These are phyloP conservation scores for Thereva nobilitata DNA, from an alignment of 2,888 invertebrate species.

Conservation along the genomic window DNA sequence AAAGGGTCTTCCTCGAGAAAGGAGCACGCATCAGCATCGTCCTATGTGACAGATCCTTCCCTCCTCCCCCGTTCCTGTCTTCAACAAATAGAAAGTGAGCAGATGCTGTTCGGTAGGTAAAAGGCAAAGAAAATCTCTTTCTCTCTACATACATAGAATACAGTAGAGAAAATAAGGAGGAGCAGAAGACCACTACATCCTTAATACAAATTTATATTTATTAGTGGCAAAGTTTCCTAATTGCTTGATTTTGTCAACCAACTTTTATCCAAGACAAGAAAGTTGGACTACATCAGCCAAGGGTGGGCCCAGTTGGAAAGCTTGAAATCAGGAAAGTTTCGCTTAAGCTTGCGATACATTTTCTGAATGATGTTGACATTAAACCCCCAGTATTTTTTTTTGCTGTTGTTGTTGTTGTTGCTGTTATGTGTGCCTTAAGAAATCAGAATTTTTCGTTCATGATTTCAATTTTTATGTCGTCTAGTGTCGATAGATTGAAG, in stretches of 20 bases:
- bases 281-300: conserved; percentile 16
- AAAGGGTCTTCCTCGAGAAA: neutral
- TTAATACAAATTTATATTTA: conserved; percentile 41
- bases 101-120: conserved; percentile 8
- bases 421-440: too few relatives aligned
- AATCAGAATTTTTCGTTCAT: too few relatives aligned
- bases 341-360: conserved; percentile 2
- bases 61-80: neutral
- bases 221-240: conserved; percentile 39
- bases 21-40: too few relatives aligned
- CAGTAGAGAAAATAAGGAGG: neutral
- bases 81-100: conserved; percentile 12
- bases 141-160: too few relatives aligned
- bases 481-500: too few relatives aligned
- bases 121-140: too few relatives aligned
- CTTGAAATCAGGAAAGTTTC: conserved; percentile 25
- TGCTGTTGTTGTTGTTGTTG: too few relatives aligned
- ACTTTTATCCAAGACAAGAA: conserved; percentile 34
- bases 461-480: too few relatives aligned
- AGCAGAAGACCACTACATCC: conserved; percentile 5
- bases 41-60: too few relatives aligned
- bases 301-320: conserved; percentile 18
- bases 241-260: conserved; percentile 41
- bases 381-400: too few relatives aligned
- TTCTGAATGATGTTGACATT: neutral